phyloP scores from a whole-genome alignment of 2,888 invertebrate genomes.

The Operophtera brumata region DNA sequence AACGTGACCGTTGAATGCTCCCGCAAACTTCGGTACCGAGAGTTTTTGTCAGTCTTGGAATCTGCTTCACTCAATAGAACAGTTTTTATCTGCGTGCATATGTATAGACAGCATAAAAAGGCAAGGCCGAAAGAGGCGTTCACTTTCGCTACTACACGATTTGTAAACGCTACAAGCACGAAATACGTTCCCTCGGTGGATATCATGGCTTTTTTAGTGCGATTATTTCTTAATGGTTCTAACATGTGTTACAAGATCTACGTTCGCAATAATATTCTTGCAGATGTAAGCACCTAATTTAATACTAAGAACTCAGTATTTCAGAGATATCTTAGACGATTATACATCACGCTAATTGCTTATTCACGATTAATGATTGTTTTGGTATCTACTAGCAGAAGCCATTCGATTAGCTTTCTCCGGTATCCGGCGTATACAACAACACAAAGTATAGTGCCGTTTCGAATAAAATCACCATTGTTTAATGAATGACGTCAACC shows the following conservation, averaged over 20 bases:
- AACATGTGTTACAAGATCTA: constrained; percentile 33
- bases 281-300: background rate
- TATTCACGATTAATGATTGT: constrained; percentile 28
- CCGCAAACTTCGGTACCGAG: constrained; percentile 18
- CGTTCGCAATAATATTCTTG: constrained; percentile 31
- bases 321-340: background rate
- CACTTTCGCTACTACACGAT: constrained; percentile 62
- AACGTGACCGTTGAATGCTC: constrained; percentile 22
- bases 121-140: constrained; percentile 63
- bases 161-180: constrained; percentile 46
- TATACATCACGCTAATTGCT: constrained; percentile 16
- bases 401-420: constrained; percentile 51
- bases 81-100: constrained; percentile 29
- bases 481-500: constrained; percentile 59
- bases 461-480: constrained; percentile 60
- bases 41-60: constrained; percentile 20
- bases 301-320: background rate
- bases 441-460: constrained; percentile 36
- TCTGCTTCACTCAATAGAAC: constrained; percentile 16
- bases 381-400: constrained; percentile 26
- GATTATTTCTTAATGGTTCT: constrained; percentile 42
- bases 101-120: constrained; percentile 37
- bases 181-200: constrained; percentile 41
- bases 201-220: constrained; percentile 43
- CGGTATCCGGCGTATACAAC: constrained; percentile 36